These are phyloP conservation scores for Pogonomyrmex barbatus DNA, from an alignment of 1,140 invertebrate species.

Conservation along the genomic window DNA sequence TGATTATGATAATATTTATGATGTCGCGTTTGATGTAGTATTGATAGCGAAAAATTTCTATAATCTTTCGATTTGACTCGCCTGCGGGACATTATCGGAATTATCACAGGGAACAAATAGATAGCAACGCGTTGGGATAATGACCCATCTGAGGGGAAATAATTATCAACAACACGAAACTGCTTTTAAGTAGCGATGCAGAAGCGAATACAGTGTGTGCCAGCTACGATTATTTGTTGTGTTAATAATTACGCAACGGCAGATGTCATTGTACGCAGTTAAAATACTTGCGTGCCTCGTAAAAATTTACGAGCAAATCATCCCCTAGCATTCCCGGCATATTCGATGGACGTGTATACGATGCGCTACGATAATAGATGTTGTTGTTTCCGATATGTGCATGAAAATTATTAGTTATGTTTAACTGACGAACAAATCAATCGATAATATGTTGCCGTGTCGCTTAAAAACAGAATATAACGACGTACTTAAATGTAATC, in stretches of 20 bases:
- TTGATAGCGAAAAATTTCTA: background rate
- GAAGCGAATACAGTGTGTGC: background rate
- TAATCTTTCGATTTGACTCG: background rate
- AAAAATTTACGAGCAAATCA: slow-evolving; percentile 48
- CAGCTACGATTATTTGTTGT: slow-evolving; percentile 17
- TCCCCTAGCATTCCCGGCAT: slow-evolving; percentile 29
- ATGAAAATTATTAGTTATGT: slow-evolving; percentile 55
- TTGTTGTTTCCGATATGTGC: background rate
- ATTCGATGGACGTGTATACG: slow-evolving; percentile 32
- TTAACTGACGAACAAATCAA: slow-evolving; percentile 50
- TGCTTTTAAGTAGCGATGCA: slow-evolving; percentile 63
- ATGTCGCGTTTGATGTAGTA: slow-evolving; percentile 38
- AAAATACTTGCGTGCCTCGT: slow-evolving; percentile 6
- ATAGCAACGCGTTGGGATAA: slow-evolving; percentile 19
- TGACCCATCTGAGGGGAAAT: background rate
- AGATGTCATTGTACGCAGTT: slow-evolving; percentile 29
- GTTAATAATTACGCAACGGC: slow-evolving; percentile 35
- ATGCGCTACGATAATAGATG: slow-evolving; percentile 17
- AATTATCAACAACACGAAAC: slow-evolving; percentile 63
- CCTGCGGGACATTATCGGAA: background rate
- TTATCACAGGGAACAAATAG: slow-evolving; percentile 16
- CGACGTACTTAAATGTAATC: slow-evolving; percentile 67
- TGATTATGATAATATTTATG: slow-evolving; percentile 50
- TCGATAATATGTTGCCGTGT: slow-evolving; percentile 58
- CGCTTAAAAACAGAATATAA: slow-evolving; percentile 24